Conservation (phyloP, 2,797 vertebrate species). For the Pelochelys cantorii region DNA sequence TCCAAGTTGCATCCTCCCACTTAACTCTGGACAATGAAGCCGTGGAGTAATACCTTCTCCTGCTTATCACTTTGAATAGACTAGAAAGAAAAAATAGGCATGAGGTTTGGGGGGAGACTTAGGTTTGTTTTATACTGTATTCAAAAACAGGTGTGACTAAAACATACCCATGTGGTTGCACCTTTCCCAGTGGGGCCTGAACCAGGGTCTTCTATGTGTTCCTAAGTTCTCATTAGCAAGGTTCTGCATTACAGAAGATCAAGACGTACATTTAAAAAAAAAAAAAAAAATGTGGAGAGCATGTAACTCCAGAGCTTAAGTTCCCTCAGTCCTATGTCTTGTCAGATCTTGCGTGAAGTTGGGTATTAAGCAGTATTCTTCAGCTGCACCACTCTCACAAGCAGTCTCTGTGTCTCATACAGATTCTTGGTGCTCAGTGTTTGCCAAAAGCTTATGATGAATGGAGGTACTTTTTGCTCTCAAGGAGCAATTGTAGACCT, state of each 20-base stretch:
- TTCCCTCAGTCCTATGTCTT: too few relatives aligned
- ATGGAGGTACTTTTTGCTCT: too few relatives aligned
- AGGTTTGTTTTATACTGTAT: not conserved
- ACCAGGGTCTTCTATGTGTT: not conserved
- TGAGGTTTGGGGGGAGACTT: not conserved
- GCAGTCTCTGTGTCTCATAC: rapidly evolving
- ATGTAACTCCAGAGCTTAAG: not conserved
- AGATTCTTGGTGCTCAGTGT: rapidly evolving
- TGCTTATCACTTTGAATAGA: not conserved
- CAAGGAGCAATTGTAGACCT: rapidly evolving
- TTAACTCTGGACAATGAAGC: not conserved
- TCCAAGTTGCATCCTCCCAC: not conserved
- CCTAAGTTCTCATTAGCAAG: not conserved
- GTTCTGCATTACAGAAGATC: not conserved
- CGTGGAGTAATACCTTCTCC: not conserved
- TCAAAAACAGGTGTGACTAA: not conserved
- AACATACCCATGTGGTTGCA: not conserved
- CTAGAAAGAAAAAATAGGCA: not conserved
- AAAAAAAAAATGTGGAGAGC: not conserved
- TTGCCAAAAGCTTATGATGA: rapidly evolving
- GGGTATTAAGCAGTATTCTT: not conserved
- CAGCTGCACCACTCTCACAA: not conserved
- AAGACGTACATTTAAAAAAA: not conserved
- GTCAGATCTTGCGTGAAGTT: rapidly evolving
- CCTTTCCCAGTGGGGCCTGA: not conserved